Base-by-base conservation (phyloP, 1,140 invertebrate genomes). In the Lerema accius region DNA sequence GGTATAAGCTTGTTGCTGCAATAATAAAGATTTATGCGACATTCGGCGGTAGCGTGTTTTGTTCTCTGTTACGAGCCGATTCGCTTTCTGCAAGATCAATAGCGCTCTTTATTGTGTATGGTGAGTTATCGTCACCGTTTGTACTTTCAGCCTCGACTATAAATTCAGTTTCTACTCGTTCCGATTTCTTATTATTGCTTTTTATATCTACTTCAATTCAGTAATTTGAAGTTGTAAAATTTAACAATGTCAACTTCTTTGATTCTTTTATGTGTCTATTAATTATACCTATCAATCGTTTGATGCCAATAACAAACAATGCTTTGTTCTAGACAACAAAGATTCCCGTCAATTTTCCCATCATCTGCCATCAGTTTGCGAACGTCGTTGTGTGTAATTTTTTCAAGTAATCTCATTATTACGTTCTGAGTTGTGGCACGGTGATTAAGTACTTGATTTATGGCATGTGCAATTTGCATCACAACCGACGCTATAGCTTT, bases 1-100 rank as follows among this genome's bases (percentile, higher is more conserved):
- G 78, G 58, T 80, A 80, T 89, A 86, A 87, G 85, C 86, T 86
- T 84, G 86, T 89, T 84, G 82, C 78, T 77, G 86, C 82, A 89
- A 89, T 89, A 89, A 90, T 90, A 88, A 86, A 90, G 86, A 90
- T 90, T 90, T 90, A 90, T 90, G 78, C 78, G 84, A 88, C 85
- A 82, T 88, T 87, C 84, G 80, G 84, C 78, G 83, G 86, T 88
- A 88, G 85, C 85, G 78, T 86, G 86, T 89, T 89, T 87, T 86
- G 86, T 89, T 89, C 84, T 79, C 73, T 79, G 84, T 83, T 85
- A 87, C 84, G 78, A 82, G 73, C 73, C 85, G 83, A 86, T 86
- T 88, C 85, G 82, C 80, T 86, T 82, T 83, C 85, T 84, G 82
- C 78, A 73, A 86, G 80, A 87, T 88, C 86, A 89, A 87, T 87